Evolutionary conservation across 2,888 invertebrate genomes (phyloP), one percentile per base, ranked within the genome.

Genomic region (Sphaerophoria rueppellii): DNA sequence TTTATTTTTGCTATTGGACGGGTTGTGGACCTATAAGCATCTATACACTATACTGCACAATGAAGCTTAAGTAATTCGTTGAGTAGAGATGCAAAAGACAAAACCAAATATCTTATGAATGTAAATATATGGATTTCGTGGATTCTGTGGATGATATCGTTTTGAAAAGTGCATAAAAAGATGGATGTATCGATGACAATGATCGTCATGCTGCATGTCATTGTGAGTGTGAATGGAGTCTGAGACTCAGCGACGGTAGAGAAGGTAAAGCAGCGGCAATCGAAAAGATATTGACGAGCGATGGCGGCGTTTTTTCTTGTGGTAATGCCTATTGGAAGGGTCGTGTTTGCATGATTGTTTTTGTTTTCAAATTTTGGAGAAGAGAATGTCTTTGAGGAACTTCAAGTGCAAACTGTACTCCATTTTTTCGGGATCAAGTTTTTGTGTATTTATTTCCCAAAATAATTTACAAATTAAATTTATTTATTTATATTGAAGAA

Each of bases 281-380:
- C 12, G 24, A 40, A 5, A 12, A 16, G 5, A 5, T 4, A 24
- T 5, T 3, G 12, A 6, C 24, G 50, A 0, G 16, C 50, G 4
- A 16, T 7, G 57, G 57, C 82, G 80, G 80, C 75, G 32, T 80
- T 83, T 75, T 83, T 80, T 83, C 80, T 83, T 83, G 67, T 79
- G 79, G 76, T 60, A 80, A 80, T 75, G 76, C 73, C 81, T 73
- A 73, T 81, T 81, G 85, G 61, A 77, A 76, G 73, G 79, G 80
- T n/a, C n/a, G n/a, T 52, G 63, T 46, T 50, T 54, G 24, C 24
- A 24, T 24, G 24, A 24, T 24, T 78, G 37, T 57, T 58, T 46
- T n/a, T 46, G 7, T 48, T 32, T 71, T 35, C 50, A 35, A 14
- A 7, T 63, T 46, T 7, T 48, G 4, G 35, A 32, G 9, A 74